Conservation (phyloP, 2,113 vertebrate species). For the Percopsis transmontana region DNA sequence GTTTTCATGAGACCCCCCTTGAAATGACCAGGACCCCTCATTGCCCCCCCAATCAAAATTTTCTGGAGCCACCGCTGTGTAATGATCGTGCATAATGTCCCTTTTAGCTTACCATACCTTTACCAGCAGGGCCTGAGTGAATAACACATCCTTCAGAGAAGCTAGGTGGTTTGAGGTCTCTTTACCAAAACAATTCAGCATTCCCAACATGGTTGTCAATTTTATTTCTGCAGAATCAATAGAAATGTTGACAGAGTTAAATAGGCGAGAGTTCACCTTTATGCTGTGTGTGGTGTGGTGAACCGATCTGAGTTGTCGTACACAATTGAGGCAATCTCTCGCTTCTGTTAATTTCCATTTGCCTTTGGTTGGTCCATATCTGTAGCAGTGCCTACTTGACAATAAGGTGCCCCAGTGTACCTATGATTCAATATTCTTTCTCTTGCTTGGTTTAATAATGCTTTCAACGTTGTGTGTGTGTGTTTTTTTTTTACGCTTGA, state of each 20-base stretch:
- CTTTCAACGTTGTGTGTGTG: constrained; percentile 46
- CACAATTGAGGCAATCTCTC: constrained; percentile 33
- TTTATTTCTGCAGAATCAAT: constrained; percentile 3
- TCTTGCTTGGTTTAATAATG: constrained; percentile 55
- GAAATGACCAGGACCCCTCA: too few relatives aligned
- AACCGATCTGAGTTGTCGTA: constrained; percentile 38
- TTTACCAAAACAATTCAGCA: constrained; percentile 6
- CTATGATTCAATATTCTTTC: constrained; percentile 47
- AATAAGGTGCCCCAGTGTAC: constrained; percentile 43
- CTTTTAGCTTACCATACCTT: background rate
- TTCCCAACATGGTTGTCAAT: constrained; percentile 20
- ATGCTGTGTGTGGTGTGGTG: background rate
- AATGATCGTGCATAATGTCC: too few relatives aligned
- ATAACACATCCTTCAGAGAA: constrained; percentile 41
- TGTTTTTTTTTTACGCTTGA: constrained; percentile 28
- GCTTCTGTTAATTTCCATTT: constrained; percentile 46
- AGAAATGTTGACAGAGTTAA: constrained; percentile 23
- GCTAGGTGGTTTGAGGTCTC: constrained; percentile 35
- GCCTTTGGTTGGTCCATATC: constrained; percentile 39
- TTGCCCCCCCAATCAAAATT: too few relatives aligned
- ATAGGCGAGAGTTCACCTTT: background rate
- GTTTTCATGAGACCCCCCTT: too few relatives aligned
- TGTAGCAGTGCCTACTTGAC: constrained; percentile 31
- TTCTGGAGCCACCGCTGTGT: too few relatives aligned
- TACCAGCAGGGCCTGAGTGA: constrained; percentile 26